Conservation (phyloP, 2,888 invertebrate genomes). For the Boloria selene region DNA sequence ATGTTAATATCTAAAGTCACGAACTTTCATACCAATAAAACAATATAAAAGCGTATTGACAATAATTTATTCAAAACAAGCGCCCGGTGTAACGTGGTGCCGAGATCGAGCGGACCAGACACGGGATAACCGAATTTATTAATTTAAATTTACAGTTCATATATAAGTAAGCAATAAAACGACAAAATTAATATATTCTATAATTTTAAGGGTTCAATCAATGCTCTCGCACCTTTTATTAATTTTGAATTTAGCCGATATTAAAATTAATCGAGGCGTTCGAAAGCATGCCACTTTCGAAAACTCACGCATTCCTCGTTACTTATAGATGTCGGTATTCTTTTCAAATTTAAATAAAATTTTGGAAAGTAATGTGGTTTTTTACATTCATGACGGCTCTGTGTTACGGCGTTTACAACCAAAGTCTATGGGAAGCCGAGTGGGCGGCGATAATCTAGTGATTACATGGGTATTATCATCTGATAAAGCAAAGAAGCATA, state of each 20-base stretch:
- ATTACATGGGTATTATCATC: constrained; percentile 71
- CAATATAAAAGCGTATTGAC: constrained; percentile 76
- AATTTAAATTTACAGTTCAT: constrained; percentile 30
- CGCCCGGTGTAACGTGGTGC: constrained; percentile 40
- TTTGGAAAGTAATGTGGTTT: constrained; percentile 29
- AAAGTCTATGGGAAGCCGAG: constrained; percentile 48
- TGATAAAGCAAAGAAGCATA: constrained; percentile 48
- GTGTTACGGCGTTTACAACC: constrained; percentile 30
- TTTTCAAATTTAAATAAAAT: constrained; percentile 36
- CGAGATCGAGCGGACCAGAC: constrained; percentile 34
- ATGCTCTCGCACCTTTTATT: constrained; percentile 42
- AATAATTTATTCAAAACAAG: constrained; percentile 73
- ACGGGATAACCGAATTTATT: constrained; percentile 38
- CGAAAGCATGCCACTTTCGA: constrained; percentile 39
- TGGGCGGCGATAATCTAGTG: constrained; percentile 71
- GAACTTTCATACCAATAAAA: constrained; percentile 74
- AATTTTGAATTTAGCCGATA: constrained; percentile 37
- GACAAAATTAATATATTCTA: constrained; percentile 44
- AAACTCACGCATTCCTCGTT: constrained; percentile 33
- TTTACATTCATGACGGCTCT: constrained; percentile 19
- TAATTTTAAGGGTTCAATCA: constrained; percentile 44
- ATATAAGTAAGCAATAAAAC: constrained; percentile 38
- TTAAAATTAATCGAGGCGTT: constrained; percentile 36
- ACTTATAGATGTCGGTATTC: constrained; percentile 24
- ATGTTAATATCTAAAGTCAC: constrained; percentile 63